These are phyloP conservation scores for Acrocera orbiculus DNA, from an alignment of 2,888 invertebrate species.

Conservation along the genomic window DNA sequence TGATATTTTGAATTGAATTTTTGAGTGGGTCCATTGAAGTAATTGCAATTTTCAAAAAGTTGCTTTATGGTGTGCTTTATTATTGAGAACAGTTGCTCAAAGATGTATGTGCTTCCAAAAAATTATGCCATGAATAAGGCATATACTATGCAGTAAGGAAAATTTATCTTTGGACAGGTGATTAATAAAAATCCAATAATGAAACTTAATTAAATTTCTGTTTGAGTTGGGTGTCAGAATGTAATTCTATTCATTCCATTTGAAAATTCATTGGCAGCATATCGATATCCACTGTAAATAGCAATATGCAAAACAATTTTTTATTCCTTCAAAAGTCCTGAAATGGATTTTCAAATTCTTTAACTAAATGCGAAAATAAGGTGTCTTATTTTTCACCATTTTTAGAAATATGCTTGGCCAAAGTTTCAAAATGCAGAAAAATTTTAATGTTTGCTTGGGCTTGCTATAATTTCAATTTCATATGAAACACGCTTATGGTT, in stretches of 20 bases:
- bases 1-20: too few relatives aligned
- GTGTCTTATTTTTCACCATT: too few relatives aligned
- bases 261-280: background rate
- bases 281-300: conserved; percentile 1
- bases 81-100: conserved; percentile 2
- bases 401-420: background rate
- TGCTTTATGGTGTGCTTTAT: too few relatives aligned
- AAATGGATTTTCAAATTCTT: background rate
- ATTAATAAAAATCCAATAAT: conserved; percentile 3
- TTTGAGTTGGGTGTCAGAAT: conserved; percentile 1
- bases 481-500: too few relatives aligned
- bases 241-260: conserved; percentile 2
- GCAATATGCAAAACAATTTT: too few relatives aligned
- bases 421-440: conserved; percentile 1
- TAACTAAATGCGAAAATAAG: too few relatives aligned
- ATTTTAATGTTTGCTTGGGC: conserved; percentile 3
- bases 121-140: background rate
- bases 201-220: conserved; percentile 1
- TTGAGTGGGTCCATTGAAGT: too few relatives aligned
- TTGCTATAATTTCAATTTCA: too few relatives aligned
- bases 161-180: conserved; percentile 1
- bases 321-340: too few relatives aligned
- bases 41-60: too few relatives aligned
- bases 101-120: conserved; percentile 3
- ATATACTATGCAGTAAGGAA: too few relatives aligned